Evolutionary conservation across 1,140 invertebrate species (phyloP), one percentile per base, ranked within the genome.

Genomic region (Bombus difficillimus): DNA sequence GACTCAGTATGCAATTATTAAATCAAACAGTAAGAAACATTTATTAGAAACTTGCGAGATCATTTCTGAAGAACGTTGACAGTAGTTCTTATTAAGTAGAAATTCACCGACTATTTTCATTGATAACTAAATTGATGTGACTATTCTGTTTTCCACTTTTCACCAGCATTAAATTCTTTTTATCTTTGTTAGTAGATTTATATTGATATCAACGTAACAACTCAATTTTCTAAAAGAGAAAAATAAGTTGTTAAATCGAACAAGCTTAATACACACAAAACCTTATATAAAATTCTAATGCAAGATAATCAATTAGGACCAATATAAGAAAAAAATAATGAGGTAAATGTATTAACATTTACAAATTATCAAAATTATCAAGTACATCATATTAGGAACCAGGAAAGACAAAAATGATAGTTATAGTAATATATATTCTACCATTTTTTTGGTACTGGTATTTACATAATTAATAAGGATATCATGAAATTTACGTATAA

Each of bases 81-180:
- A 57, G 9, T 39, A 6, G 47, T 1, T 18, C 41, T n/a, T 62
- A 25, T 57, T 28, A 8, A 32, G 3, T 62, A 34, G 15, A 18
- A 25, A 43, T 76, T 85, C 12, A 66, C 68, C 28, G 2, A n/a
- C 73, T 28, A 41, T 72, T 15, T 28, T n/a, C 37, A 68, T 43
- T 69, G 22, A 28, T 10, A 18, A 68, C 34, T n/a, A 57, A 66
- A 37, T 10, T n/a, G 8, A n/a, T 39, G 4, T 74, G 12, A 2
- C 47, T 71, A 15, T 57, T 74, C 2, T 28, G 43, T 13, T 22
- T 81, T n/a, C 43, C 62, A 39, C n/a, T 12, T 41, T 81, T 79
- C 59, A 85, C 37, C 62, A 81, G 69, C 1, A 22, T 41, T 57
- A 4, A 32, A 85, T 39, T 57, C 25, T n/a, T 22, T 41, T 80